Base-by-base conservation (phyloP, 2,888 invertebrate genomes). In the Drosophila robusta region DNA sequence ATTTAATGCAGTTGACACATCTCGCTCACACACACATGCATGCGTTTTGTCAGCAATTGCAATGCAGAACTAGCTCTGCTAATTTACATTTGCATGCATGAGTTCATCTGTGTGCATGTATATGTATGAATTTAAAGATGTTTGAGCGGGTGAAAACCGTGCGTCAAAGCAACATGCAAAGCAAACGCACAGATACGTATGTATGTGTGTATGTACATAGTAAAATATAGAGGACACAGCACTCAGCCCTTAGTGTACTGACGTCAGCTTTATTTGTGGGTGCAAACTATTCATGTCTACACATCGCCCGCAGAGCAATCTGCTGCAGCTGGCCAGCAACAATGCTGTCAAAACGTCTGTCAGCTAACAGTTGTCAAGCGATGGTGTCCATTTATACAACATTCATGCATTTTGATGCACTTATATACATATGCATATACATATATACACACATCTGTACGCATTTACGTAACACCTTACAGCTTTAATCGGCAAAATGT, bases 1-100 rank as follows among this genome's bases (percentile, higher is more conserved):
- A 69, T 70, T 58, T 36, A 50, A 45, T 70, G 49, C 54, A 63
- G 41, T 45, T 70, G 64, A 70, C 64, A 50, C 51, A 70, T 70
- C 14, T 12, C 39, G 32, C 32, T 52, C 56, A 60, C 26, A 69
- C 29, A 18, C 45, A 29, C 11, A 2, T 9, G 14, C 26, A 29
- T n/a, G 14, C n/a, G 14, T 14, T 38, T 38, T 38, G 38, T 38
- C 14, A 14, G 7, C 38, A 38, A 14, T 38, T 38, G 8, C 11
- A 24, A 24, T 29, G 29, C 9, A 50, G 26, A 50, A 38, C 14
- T 50, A 38, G 26, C 1, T 7, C 38, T 12, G 7, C 24, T 6
- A 9, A 38, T 50, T 24, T 38, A 26, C 50, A 16, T 16, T 16
- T 36, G 14, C 50, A 16, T 16, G 2, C 14, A 39, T 16, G 8